Base-by-base conservation (phyloP, 2,888 invertebrate species). In the Litoditis marina region DNA sequence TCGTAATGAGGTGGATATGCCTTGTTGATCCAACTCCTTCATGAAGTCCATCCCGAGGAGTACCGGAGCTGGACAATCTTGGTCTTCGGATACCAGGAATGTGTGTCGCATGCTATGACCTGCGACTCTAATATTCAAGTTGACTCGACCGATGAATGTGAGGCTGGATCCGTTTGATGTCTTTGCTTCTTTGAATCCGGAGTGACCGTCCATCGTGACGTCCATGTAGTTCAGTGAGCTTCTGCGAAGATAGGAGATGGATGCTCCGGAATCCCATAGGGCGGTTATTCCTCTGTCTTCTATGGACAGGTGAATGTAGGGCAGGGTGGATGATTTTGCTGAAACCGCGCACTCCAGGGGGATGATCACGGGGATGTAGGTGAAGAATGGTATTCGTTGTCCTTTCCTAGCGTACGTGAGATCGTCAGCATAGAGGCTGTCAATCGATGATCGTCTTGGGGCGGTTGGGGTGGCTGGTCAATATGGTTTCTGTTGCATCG, bases 31-130 rank as follows among this genome's bases (percentile, higher is more conserved):
- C 47, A 57, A 22, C n/a, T n/a, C 27, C 5, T 52, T 42, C 51
- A 59, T 59, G 19, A 59, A 7, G 31, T 59, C 59, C 8, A 52
- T 34, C 5, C 59, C 59, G 3, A 59, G 27, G 2, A 59, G 32
- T 1, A 27, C 59, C 2, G 53, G 59, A 2, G 31, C 13, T 8
- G 59, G 59, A 31, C 59, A 59, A 34, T 58, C 36, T 22, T 8
- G 2, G 32, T 59, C 59, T 31, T 30, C 25, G 8, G 51, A 52
- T 7, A 59, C 51, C 16, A 16, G 5, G 27, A 59, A 59, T 4
- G 31, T 25, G 27, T 59, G 59, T 5, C 25, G 4, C 8, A 55
- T 3, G 8, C 8, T 5, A 13, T 25, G 4, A 44, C 6, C 5
- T n/a, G n/a, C n/a, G n/a, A n/a, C n/a, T n/a, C n/a, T n/a, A n/a